A percentile compares a stretch with the other conserved stretches of the same genome.
phyloP scores from a whole-genome alignment of 2,113 vertebrate species.

The Percina caprodes region DNA sequence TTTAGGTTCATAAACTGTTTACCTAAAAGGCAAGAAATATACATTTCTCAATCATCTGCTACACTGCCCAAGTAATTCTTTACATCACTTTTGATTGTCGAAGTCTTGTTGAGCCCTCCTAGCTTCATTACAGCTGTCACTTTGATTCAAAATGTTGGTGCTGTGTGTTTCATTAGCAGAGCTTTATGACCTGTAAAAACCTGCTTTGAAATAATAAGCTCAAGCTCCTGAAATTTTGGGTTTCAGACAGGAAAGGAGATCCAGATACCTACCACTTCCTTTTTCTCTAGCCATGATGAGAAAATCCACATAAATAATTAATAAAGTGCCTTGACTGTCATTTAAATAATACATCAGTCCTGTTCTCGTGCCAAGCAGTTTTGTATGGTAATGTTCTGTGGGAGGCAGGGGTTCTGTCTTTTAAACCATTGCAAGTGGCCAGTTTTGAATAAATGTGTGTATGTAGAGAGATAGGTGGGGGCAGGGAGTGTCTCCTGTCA shows the following conservation, averaged over 20 bases:
- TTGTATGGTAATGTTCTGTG: slow-evolving; percentile 54
- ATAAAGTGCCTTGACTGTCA: slow-evolving; percentile 70
- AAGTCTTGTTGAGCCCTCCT: slow-evolving; percentile 18
- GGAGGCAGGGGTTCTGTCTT: slow-evolving; percentile 29
- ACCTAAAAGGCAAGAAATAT: slow-evolving; percentile 18
- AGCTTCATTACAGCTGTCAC: slow-evolving; percentile 34
- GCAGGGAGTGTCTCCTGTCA: slow-evolving; percentile 79
- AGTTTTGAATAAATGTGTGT: slow-evolving; percentile 47
- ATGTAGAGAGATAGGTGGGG: slow-evolving; percentile 59
- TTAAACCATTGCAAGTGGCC: slow-evolving; percentile 32
- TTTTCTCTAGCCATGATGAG: slow-evolving; percentile 57
- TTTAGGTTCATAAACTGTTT: not conserved
- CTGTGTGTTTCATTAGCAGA: slow-evolving; percentile 14
- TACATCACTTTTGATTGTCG: slow-evolving; percentile 20
- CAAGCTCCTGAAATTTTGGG: not conserved
- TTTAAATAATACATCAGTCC: slow-evolving; percentile 77
- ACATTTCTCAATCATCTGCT: slow-evolving; percentile 29
- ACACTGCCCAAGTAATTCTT: slow-evolving; percentile 21
- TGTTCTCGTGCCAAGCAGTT: slow-evolving; percentile 54
- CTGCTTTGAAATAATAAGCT: slow-evolving; percentile 20
- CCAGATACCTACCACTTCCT: slow-evolving; percentile 30
- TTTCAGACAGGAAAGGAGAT: slow-evolving; percentile 17
- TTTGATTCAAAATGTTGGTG: slow-evolving; percentile 25
- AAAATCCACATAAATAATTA: slow-evolving; percentile 78
- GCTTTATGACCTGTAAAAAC: slow-evolving; percentile 16